phyloP scores from a whole-genome alignment of 2,797 vertebrate species.

The Erethizon dorsatum region DNA sequence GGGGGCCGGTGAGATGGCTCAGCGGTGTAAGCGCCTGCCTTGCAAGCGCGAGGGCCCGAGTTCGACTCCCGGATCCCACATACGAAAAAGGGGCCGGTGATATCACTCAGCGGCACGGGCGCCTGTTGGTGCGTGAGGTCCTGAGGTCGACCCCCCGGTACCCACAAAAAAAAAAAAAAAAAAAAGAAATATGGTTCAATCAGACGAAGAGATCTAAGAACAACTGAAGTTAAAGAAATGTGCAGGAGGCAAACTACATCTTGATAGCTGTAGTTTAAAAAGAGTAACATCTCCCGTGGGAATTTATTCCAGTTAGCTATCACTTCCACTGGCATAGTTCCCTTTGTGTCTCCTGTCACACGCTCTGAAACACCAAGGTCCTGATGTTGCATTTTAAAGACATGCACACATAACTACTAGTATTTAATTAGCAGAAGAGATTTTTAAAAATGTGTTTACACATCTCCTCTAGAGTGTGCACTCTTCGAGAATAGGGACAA shows the following conservation, averaged over 20 bases:
- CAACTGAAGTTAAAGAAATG: constrained; percentile 3
- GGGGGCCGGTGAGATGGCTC: too few species aligned
- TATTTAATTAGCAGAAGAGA: constrained; percentile 60
- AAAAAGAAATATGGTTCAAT: background rate
- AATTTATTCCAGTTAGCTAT: constrained; percentile 71
- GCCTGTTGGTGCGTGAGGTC: too few species aligned
- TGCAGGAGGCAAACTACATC: background rate
- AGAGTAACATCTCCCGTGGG: constrained; percentile 45
- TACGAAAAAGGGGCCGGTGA: too few species aligned
- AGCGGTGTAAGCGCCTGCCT: too few species aligned
- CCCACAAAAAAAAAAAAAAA: too few species aligned
- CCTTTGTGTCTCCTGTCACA: constrained; percentile 53
- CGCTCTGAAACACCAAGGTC: constrained; percentile 55
- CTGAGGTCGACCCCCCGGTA: too few species aligned
- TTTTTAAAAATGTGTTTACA: constrained; percentile 6
- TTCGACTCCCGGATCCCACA: too few species aligned
- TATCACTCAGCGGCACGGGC: too few species aligned
- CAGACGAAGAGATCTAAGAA: background rate
- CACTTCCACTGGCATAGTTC: constrained; percentile 67
- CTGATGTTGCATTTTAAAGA: constrained; percentile 63
- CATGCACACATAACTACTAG: constrained; percentile 44
- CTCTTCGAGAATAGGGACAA: background rate
- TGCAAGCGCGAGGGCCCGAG: too few species aligned
- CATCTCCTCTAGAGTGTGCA: background rate
- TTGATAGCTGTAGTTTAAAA: constrained; percentile 49